phyloP scores from a whole-genome alignment of 2,113 vertebrate genomes.

The Oryzias curvinotus region DNA sequence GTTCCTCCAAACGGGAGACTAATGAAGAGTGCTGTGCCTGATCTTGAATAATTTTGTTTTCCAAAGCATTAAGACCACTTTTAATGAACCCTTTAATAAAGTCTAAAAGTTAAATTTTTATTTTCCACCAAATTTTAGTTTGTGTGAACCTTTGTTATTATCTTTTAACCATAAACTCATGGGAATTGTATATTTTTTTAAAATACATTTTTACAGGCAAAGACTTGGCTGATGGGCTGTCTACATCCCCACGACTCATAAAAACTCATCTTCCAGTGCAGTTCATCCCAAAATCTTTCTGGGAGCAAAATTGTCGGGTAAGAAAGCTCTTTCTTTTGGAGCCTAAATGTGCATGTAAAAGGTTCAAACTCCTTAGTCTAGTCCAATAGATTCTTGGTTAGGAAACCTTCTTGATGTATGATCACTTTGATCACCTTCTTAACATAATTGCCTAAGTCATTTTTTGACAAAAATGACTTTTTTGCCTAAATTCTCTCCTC shows the following conservation, averaged over 20 bases:
- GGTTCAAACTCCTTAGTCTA: background rate
- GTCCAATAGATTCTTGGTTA: background rate
- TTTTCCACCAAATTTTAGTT: too few species aligned
- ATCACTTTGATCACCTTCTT: too few species aligned
- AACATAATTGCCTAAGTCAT: too few species aligned
- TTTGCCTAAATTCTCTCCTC: too few species aligned
- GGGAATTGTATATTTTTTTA: background rate
- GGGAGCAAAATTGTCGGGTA: slow-evolving; percentile 82
- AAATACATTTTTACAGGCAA: background rate
- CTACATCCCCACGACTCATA: slow-evolving; percentile 74
- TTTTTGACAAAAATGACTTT: too few species aligned
- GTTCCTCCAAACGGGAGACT: too few species aligned
- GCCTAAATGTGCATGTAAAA: background rate
- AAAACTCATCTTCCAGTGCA: slow-evolving; percentile 82
- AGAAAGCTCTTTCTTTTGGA: background rate
- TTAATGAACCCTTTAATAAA: too few species aligned
- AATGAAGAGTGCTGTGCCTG: too few species aligned
- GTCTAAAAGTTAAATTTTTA: too few species aligned
- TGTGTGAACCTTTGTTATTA: background rate
- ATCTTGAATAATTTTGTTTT: too few species aligned
- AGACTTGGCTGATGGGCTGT: slow-evolving; percentile 49
- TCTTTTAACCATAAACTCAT: background rate
- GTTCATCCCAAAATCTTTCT: slow-evolving; percentile 81
- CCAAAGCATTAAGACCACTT: too few species aligned
- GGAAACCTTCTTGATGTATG: too few species aligned